Base-by-base conservation (phyloP, 2,797 vertebrate species). In the Pseudotriccus pelzelni region DNA sequence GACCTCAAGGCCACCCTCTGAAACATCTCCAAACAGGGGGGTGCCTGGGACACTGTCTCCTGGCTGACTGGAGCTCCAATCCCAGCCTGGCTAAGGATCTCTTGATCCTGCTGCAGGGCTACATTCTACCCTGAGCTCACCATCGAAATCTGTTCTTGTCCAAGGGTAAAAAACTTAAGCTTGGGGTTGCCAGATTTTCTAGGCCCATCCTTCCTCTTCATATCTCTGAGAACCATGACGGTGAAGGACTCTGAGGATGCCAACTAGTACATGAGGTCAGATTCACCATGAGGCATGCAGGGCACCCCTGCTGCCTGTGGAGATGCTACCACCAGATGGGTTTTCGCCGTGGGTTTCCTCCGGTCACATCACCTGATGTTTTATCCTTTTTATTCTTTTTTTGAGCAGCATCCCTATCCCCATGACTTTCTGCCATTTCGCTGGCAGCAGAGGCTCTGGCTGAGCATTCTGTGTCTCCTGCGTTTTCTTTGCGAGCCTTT, bases 221-320 rank as follows among this genome's bases (percentile, higher is more conserved):
- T 34, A n/a, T 17, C 22, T 73, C 63, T 55, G 28, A 43, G 41
- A 94, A 67, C 23, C 8, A 23, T 25, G 60, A 21, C 2, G 2
- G 22, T 7, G 4, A 44, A 64, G 25, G 14, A 74, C 32, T 85
- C 44, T 59, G 66, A 74, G 46, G 36, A 58, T 47, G 16, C 12
- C 21, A 44, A 22, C 34, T 73, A 39, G 30, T 43, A 4, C 12
- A 2, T 27, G 23, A 85, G 7, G 12, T 77, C 2, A 0, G 41
- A 64, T 66, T 85, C 37, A 19, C 43, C 58, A 11, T 4, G 7
- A 36, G 14, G 21, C 21, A 39, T 0, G 1, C 0, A 0, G 7
- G 24, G 14, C 75, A 92, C 34, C 30, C 30, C 55, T 84, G 58
- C 25, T 9, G 3, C 55, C 36, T 72, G 21, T 4, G 6, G 27